Evolutionary conservation across 1,140 invertebrate genomes (phyloP).

Genomic region (Onthophagus taurus): DNA sequence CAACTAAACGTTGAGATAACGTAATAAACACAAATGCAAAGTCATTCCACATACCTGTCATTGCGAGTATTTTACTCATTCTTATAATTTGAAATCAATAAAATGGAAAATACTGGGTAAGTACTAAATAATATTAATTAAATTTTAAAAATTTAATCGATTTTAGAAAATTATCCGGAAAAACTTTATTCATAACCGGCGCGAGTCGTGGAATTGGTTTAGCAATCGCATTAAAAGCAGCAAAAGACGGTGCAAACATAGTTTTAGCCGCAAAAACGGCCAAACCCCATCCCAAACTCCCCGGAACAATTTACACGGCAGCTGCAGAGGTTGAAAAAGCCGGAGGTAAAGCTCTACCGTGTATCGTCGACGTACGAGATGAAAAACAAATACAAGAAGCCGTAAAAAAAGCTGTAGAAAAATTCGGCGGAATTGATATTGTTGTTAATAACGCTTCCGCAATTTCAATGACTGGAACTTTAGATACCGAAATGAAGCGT

Average conservation of each 20-base stretch:
- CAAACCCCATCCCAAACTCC: constrained; percentile 89
- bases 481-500: constrained; percentile 87
- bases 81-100: too few relatives aligned
- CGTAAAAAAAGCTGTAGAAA: constrained; percentile 77
- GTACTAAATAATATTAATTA: too few relatives aligned
- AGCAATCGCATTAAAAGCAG: constrained; percentile 88
- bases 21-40: too few relatives aligned
- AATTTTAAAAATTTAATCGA: too few relatives aligned
- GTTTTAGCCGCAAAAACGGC: constrained; percentile 94
- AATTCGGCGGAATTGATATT: constrained; percentile 95
- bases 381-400: constrained; percentile 74
- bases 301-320: constrained; percentile 96
- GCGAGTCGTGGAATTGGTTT: constrained; percentile 97
- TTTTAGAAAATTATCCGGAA: constrained; percentile 69
- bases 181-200: constrained; percentile 91
- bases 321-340: constrained; percentile 91
- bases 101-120: too few relatives aligned
- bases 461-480: constrained; percentile 81
- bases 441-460: constrained; percentile 95
- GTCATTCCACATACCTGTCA: too few relatives aligned
- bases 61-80: too few relatives aligned
- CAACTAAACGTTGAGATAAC: too few relatives aligned
- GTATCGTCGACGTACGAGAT: constrained; percentile 88
- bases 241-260: constrained; percentile 91
- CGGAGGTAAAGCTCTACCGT: constrained; percentile 86